Evolutionary conservation across 2,888 invertebrate genomes (phyloP).

Genomic region (Hoplodrina ambigua): DNA sequence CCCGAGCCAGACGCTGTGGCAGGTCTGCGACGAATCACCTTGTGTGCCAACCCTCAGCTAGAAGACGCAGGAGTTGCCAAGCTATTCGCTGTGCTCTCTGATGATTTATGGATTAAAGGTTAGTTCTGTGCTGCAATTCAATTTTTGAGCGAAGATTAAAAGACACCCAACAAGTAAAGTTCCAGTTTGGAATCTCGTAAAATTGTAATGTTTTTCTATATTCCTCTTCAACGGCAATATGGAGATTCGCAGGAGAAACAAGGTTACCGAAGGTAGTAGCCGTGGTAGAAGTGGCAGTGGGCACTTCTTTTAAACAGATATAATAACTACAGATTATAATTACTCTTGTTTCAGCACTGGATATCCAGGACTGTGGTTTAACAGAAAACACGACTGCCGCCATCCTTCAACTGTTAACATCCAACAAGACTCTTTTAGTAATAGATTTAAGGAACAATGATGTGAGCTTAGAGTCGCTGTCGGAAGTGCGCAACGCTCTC

Average conservation of each 20-base stretch:
- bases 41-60: slow-evolving; percentile 93
- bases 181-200: no score
- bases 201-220: no score
- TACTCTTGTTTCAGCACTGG: slow-evolving; percentile 88
- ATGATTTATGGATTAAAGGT: slow-evolving; percentile 95
- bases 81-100: slow-evolving; percentile 93
- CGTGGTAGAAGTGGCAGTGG: no score
- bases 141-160: neutral
- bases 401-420: slow-evolving; percentile 91
- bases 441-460: slow-evolving; percentile 92
- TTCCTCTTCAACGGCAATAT: no score
- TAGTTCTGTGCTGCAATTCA: neutral
- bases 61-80: slow-evolving; percentile 91
- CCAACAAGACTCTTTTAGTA: slow-evolving; percentile 92
- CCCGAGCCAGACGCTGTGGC: slow-evolving; percentile 94
- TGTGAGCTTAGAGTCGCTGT: slow-evolving; percentile 85
- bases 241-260: no score
- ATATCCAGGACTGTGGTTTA: slow-evolving; percentile 94
- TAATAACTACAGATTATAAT: neutral
- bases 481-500: slow-evolving; percentile 86
- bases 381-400: slow-evolving; percentile 91
- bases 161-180: neutral
- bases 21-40: slow-evolving; percentile 92
- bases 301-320: no score
- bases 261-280: no score